phyloP scores from a whole-genome alignment of 1,140 invertebrate species.

The Psilanteris sp. region DNA sequence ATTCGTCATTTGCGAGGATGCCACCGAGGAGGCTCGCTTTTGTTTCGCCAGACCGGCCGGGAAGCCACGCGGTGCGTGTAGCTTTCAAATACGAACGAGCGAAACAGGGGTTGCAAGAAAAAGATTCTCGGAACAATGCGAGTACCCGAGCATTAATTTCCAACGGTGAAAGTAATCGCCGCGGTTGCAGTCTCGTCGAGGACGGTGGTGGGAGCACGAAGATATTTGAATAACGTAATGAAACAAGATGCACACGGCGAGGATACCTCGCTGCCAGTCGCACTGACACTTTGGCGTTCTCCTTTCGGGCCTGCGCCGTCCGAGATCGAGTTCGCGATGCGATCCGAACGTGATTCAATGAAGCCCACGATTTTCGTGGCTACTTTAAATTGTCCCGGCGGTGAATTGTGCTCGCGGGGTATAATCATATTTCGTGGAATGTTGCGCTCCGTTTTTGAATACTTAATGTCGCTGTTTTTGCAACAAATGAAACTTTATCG shows the following conservation, averaged over 20 bases:
- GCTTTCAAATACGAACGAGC: slow-evolving; percentile 4
- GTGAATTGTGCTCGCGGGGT: slow-evolving; percentile 20
- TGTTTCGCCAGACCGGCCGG: slow-evolving; percentile 22
- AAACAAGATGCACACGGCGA: slow-evolving; percentile 31
- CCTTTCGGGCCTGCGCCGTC: slow-evolving; percentile 18
- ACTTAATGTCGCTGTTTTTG: neutral
- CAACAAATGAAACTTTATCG: too few species aligned
- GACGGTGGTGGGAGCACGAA: too few species aligned
- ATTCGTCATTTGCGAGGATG: slow-evolving; percentile 35
- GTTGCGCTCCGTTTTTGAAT: slow-evolving; percentile 7
- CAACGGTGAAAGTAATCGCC: slow-evolving; percentile 33
- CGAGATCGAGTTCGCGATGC: slow-evolving; percentile 28
- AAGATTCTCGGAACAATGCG: slow-evolving; percentile 51
- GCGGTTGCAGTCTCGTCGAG: too few species aligned
- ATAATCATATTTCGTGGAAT: slow-evolving; percentile 27
- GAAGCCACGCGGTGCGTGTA: slow-evolving; percentile 5
- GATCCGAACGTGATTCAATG: slow-evolving; percentile 24
- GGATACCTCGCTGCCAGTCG: slow-evolving; percentile 16
- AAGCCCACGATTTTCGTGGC: slow-evolving; percentile 23
- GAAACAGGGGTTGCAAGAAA: slow-evolving; percentile 33
- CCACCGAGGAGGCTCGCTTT: slow-evolving; percentile 13
- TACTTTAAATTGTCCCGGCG: slow-evolving; percentile 16
- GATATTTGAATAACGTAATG: slow-evolving; percentile 43
- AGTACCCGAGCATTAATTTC: slow-evolving; percentile 38
- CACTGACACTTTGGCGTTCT: slow-evolving; percentile 26